Percentiles rank a stretch among this genome's conserved stretches.
phyloP scores from a whole-genome alignment of 2,113 vertebrate genomes.

The Calidris pygmaea region DNA sequence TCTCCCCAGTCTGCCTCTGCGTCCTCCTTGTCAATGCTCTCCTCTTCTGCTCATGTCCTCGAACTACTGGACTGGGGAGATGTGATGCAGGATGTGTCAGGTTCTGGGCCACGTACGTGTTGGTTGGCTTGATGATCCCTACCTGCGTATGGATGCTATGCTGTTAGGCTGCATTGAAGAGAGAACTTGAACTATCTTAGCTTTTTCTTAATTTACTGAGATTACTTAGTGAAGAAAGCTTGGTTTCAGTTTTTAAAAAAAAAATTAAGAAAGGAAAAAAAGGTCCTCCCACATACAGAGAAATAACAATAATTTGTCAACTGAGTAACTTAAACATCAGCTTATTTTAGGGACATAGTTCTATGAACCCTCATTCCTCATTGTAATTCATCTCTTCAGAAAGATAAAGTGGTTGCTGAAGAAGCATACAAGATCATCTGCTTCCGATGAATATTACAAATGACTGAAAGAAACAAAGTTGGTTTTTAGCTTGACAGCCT shows the following conservation, averaged over 20 bases:
- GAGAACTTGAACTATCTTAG: not conserved
- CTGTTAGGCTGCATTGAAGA: not conserved
- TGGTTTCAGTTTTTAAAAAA: not conserved
- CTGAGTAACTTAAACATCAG: not conserved
- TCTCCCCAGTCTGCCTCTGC: not conserved
- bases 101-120: accelerated
- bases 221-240: not conserved
- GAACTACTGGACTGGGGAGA: accelerated
- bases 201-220: not conserved
- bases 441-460: not conserved
- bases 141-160: accelerated
- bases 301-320: not conserved
- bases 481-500: not conserved
- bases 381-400: not conserved
- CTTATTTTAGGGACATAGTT: not conserved
- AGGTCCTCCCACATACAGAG: not conserved
- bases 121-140: not conserved
- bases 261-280: not conserved
- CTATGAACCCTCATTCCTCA: not conserved
- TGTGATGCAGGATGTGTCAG: accelerated
- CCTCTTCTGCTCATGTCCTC: not conserved
- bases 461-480: not conserved
- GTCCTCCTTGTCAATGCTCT: not conserved
- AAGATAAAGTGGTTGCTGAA: slow-evolving; percentile 20
- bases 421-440: not conserved